Base-by-base conservation (phyloP, 2,797 vertebrate species). In the Lophotriccus pileatus region DNA sequence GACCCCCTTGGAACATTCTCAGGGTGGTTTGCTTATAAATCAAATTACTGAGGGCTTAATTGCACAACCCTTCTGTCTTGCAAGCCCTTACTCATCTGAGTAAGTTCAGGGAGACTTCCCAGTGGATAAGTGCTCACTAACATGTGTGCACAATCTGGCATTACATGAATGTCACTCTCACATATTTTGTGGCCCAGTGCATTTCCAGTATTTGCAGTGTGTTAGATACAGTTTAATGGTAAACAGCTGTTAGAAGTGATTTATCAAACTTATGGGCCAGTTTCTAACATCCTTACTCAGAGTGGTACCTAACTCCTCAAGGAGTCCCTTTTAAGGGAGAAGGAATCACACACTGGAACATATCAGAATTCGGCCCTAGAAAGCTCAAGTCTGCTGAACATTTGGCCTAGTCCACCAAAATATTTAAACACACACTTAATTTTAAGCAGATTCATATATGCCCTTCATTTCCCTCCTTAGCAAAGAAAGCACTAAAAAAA, bases 91-190 rank as follows among this genome's bases (percentile, higher is more conserved):
- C 96, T 95, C 82, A 91, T 91, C 60, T 88, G 94, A 95, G 91
- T 76, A 94, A 91, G 79, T 79, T 92, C 66, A 91, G 39, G 67
- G 82, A 95, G 66, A 63, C 94, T 96, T 95, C 90, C 90, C 90
- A 93, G 93, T 76, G 95, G 86, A 78, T 87, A 88, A 86, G 55
- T 56, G 69, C 55, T 94, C 82, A 14, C 89, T 87, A 89, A 96
- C 95, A 95, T 97, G 89, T 95, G 94, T 53, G 59, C 12, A 19
- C 94, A 97, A 94, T 96, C 96, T 97, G 96, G 94, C 91, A 94
- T 84, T 92, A 86, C 91, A 94, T 46, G 63, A 95, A 90, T 90
- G 95, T 94, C 89, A 93, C 82, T 58, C 94, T 89, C 84, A 64
- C 89, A 95, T 90, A 95, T 36, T 95, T 93, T 96, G 94, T 91